Conservation (phyloP, 2,888 invertebrate species). For the Unio delphinus region DNA sequence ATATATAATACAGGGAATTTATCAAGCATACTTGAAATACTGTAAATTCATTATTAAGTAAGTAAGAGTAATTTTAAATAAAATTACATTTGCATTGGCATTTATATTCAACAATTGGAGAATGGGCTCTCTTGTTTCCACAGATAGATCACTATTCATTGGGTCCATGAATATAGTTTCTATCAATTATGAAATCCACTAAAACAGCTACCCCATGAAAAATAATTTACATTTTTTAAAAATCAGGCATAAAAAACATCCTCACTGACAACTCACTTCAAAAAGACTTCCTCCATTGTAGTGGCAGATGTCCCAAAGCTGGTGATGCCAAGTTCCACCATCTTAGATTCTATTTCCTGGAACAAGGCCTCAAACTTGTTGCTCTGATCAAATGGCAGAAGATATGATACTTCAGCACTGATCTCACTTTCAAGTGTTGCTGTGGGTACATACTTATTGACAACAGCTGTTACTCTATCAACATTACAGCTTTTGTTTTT, state of each 20-base stretch:
- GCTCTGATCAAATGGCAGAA: conserved; percentile 62
- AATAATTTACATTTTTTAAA: neutral
- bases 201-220: neutral
- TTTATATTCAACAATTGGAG: too few relatives aligned
- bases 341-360: conserved; percentile 54
- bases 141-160: too few relatives aligned
- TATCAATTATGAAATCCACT: neutral
- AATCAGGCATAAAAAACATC: neutral
- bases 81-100: too few relatives aligned
- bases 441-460: conserved; percentile 79
- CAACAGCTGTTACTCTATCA: conserved; percentile 75
- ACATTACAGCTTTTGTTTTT: conserved; percentile 74
- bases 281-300: conserved; percentile 87
- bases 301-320: conserved; percentile 90
- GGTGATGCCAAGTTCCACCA: conserved; percentile 77
- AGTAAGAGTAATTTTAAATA: too few relatives aligned
- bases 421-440: conserved; percentile 75
- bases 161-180: too few relatives aligned
- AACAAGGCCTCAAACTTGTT: conserved; percentile 59
- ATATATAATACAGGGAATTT: too few relatives aligned
- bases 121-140: too few relatives aligned
- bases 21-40: too few relatives aligned
- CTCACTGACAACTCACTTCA: conserved; percentile 53
- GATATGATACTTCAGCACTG: conserved; percentile 64
- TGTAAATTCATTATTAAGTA: too few relatives aligned